Base-by-base conservation (phyloP, 2,888 invertebrate genomes). In the Sinodicranocentrus sp. region DNA sequence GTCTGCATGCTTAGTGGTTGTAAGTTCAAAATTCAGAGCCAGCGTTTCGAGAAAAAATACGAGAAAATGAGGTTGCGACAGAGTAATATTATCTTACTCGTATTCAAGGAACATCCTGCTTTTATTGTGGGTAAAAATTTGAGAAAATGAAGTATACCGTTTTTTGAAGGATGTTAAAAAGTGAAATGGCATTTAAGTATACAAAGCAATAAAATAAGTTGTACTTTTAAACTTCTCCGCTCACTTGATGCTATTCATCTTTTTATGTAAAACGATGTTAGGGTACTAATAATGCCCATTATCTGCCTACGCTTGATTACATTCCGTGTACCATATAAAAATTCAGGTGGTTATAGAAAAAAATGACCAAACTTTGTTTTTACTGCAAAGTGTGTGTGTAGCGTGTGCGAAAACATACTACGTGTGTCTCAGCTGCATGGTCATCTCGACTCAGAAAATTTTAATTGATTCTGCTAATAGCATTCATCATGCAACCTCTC, bases 401-500 rank as follows among this genome's bases (percentile, higher is more conserved):
- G 33, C 33, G 33, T 33, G 33, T 33, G 33, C 33, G 33, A 33
- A 3, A 6, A 33, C n/a, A n/a, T n/a, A 13, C 26, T 2, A 25
- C 59, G 59, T 10, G 25, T 59, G 21, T 59, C 26, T 59, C 28
- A 5, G 17, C 63, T n/a, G 28, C 28, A 15, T 19, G 23, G 21
- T 23, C 57, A 5, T 71, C 57, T 57, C 71, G 21, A 59, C 44
- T 48, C 48, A 48, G 6, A 2, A 33, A 65, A 65, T 39, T 61
- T 76, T 65, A 76, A 76, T 76, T 65, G 65, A 76, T 76, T 54
- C 28, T 65, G 65, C n/a, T 76, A 76, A 76, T 76, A 54, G 65
- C 19, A 33, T 63, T 76, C 21, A 65, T 76, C 75, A 76, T 76
- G 65, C 65, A 52, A 28, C 44, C 6, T 63, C 19, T 33, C 44